Evolutionary conservation across 2,113 vertebrate species (phyloP).

Genomic region (cat (Felis catus)): F.catus_Fca126_mat1.0 CM031419.1:146064001-146064500

Average conservation of each 20-base stretch:
- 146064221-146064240: no score
- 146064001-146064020: not conserved
- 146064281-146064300: no score
- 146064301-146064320: no score
- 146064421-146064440: not conserved
- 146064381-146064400: not conserved
- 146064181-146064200: no score
- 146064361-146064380: no score
- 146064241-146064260: no score
- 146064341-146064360: no score
- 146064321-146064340: no score
- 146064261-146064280: no score
- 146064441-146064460: not conserved
- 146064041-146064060: not conserved
- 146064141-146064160: not conserved
- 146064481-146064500: not conserved
- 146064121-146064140: slow-evolving; percentile 1
- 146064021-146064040: not conserved
- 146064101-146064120: slow-evolving; percentile 12
- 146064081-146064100: not conserved
- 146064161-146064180: no score
- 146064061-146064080: not conserved
- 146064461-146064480: not conserved
- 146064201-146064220: no score
- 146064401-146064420: not conserved